Percentiles rank a stretch among this genome's conserved stretches.
Evolutionary conservation across 1,140 invertebrate species (phyloP).

Genomic region (Copidosoma floridanum): DNA sequence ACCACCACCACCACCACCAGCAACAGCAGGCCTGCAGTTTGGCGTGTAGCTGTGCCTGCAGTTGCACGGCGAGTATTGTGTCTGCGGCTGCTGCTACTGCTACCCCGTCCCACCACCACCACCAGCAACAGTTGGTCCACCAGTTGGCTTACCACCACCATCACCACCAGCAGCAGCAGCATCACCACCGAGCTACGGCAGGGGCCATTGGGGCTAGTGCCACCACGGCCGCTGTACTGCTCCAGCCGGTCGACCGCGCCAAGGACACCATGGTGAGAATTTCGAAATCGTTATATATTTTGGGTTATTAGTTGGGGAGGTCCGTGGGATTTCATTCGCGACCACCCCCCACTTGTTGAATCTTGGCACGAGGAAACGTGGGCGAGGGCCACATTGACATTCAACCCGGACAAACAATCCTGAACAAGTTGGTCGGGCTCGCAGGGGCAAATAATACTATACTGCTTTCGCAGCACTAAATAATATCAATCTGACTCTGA

Average conservation of each 20-base stretch:
- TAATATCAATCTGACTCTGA: too few species aligned
- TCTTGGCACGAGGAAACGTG: too few species aligned
- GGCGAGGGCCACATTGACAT: too few species aligned
- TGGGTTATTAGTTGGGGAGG: too few species aligned
- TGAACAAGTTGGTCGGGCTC: too few species aligned
- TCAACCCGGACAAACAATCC: too few species aligned
- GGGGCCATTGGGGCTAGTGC: conserved; percentile 33
- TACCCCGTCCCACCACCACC: conserved; percentile 41
- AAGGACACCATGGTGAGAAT: conserved; percentile 58
- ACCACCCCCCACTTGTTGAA: too few species aligned
- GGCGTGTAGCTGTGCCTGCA: conserved; percentile 49
- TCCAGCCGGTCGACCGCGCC: conserved; percentile 53
- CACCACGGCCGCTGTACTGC: conserved; percentile 46
- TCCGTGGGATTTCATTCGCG: too few species aligned
- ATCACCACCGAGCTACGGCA: conserved; percentile 3
- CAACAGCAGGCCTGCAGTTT: conserved; percentile 50
- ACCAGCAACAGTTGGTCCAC: conserved; percentile 33
- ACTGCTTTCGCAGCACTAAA: too few species aligned
- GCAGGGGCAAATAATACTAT: too few species aligned
- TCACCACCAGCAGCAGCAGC: not conserved
- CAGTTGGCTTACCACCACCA: not conserved
- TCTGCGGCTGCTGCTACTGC: conserved; percentile 40
- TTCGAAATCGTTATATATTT: too few species aligned
- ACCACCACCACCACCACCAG: conserved; percentile 8
- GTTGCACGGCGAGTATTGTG: conserved; percentile 44